These are phyloP conservation scores for Pecten maximus DNA, from an alignment of 2,888 invertebrate genomes.

Conservation along the genomic window DNA sequence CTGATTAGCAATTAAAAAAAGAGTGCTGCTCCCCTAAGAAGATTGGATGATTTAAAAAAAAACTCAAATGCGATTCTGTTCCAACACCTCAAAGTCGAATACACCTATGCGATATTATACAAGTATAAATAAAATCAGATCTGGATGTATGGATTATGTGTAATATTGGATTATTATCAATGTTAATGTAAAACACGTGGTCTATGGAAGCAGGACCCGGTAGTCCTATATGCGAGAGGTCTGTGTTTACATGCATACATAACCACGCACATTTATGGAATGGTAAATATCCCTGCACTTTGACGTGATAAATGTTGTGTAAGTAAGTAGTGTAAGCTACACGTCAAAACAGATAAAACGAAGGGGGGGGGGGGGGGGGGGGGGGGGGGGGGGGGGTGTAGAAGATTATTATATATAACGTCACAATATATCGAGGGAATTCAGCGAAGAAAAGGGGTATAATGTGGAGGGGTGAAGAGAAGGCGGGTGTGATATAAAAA, in stretches of 20 bases:
- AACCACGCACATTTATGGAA: background rate
- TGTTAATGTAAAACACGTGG: background rate
- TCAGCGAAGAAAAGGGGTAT: background rate
- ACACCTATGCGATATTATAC: too few relatives aligned
- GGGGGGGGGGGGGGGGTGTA: background rate
- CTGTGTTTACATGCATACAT: conserved; percentile 3
- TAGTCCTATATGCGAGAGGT: background rate
- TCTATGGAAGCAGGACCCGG: background rate
- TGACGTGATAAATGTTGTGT: background rate
- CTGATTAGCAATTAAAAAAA: too few relatives aligned
- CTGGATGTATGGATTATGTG: background rate
- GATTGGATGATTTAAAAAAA: too few relatives aligned
- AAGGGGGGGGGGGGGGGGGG: background rate
- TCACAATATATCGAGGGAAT: too few relatives aligned
- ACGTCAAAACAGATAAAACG: background rate
- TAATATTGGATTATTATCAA: background rate
- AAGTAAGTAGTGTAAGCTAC: background rate
- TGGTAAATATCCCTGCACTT: background rate
- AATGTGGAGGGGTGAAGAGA: background rate
- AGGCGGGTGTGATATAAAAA: too few relatives aligned
- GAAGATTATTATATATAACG: too few relatives aligned
- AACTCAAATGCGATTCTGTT: too few relatives aligned
- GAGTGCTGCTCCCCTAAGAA: too few relatives aligned
- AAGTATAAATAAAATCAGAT: too few relatives aligned
- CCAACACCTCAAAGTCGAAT: too few relatives aligned